phyloP scores from a whole-genome alignment of 2,797 vertebrate genomes.

The Cheirogaleus major region DNA sequence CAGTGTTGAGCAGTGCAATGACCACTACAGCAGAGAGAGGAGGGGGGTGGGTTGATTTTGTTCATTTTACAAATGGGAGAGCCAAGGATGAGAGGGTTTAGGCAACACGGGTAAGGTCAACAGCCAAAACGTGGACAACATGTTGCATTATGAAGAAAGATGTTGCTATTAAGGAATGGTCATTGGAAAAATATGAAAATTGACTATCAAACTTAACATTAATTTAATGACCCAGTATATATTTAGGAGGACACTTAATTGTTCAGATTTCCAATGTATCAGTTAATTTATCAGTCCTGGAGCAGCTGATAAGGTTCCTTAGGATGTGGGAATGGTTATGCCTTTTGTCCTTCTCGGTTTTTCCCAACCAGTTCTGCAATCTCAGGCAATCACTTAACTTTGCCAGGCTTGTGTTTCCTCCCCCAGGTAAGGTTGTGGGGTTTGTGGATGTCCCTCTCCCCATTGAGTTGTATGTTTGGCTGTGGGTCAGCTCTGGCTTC shows the following conservation, averaged over 20 bases:
- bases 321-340: neutral
- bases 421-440: neutral
- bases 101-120: neutral
- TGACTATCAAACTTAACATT: neutral
- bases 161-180: neutral
- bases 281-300: neutral
- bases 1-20: neutral
- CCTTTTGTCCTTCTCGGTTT: neutral
- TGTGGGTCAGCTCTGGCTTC: neutral
- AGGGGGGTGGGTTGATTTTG: neutral
- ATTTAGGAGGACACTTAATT: neutral
- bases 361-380: neutral
- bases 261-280: neutral
- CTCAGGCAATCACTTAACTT: neutral
- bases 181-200: neutral
- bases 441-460: neutral
- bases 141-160: neutral
- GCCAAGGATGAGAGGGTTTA: neutral
- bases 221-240: neutral
- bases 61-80: neutral
- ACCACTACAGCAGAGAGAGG: neutral
- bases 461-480: neutral
- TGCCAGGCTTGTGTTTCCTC: neutral
- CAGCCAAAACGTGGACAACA: neutral
- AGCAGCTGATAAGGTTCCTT: neutral